Evolutionary conservation across 2,797 vertebrate genomes (phyloP).

Genomic region (Anabas testudineus): DNA sequence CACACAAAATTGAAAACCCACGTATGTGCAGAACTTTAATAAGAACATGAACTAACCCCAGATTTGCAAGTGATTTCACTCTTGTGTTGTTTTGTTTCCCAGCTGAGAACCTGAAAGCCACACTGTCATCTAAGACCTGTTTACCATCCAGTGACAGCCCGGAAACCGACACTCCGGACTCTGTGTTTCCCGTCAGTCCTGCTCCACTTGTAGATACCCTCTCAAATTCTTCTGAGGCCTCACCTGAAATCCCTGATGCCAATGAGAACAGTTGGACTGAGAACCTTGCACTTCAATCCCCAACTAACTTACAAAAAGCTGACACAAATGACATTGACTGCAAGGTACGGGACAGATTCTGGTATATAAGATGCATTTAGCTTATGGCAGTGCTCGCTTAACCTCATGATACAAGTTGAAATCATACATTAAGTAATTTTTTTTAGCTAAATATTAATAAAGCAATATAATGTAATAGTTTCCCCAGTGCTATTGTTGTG

Average conservation of each 20-base stretch:
- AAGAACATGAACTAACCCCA: no score
- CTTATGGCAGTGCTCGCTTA: not conserved
- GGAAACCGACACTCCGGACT: conserved; percentile 68
- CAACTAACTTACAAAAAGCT: conserved; percentile 28
- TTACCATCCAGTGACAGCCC: conserved; percentile 50
- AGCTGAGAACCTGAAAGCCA: conserved; percentile 89
- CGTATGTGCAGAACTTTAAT: no score
- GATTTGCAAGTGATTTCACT: not conserved
- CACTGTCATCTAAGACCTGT: conserved; percentile 78
- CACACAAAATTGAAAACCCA: no score
- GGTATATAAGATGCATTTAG: not conserved
- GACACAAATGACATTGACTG: conserved; percentile 49
- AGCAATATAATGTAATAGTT: conserved; percentile 18
- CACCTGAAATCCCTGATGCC: conserved; percentile 37
- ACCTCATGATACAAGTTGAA: conserved; percentile 1
- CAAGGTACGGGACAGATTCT: conserved; percentile 64
- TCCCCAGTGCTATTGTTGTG: conserved; percentile 1
- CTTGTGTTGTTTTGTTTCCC: conserved; percentile 18
- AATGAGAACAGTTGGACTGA: conserved; percentile 42
- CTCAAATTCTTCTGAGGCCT: conserved; percentile 38
- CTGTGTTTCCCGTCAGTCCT: conserved; percentile 40
- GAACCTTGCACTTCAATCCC: conserved; percentile 23
- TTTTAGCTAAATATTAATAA: conserved; percentile 43
- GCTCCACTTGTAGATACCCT: conserved; percentile 26
- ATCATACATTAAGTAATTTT: not conserved